phyloP scores from a whole-genome alignment of 1,140 invertebrate genomes.

The Pissodes strobi region DNA sequence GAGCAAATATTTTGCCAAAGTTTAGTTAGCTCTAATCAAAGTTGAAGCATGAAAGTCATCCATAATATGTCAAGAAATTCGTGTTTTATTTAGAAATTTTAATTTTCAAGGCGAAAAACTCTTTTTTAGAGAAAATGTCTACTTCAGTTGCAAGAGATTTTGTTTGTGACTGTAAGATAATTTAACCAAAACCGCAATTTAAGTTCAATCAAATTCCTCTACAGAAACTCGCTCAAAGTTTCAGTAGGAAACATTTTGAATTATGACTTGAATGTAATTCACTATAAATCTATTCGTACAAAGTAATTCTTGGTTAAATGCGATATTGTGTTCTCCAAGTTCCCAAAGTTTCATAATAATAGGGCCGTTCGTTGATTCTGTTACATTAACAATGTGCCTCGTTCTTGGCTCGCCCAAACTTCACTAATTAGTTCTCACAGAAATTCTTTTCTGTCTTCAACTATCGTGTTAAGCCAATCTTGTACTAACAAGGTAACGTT shows the following conservation, averaged over 20 bases:
- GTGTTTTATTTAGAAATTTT: background rate
- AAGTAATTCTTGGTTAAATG: conserved; percentile 12
- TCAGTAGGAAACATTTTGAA: conserved; percentile 6
- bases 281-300: conserved; percentile 3
- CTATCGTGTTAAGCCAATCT: no score
- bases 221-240: background rate
- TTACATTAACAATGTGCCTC: conserved; percentile 2
- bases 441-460: background rate
- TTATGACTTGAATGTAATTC: conserved; percentile 6
- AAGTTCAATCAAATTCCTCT: background rate
- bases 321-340: conserved; percentile 12
- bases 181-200: background rate
- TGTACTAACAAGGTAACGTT: no score
- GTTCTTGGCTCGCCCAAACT: conserved; percentile 5
- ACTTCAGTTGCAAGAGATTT: background rate
- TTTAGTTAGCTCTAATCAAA: no score
- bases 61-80: no score
- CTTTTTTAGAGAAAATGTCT: background rate
- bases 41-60: no score
- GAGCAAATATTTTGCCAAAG: no score
- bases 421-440: conserved; percentile 2
- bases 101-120: background rate
- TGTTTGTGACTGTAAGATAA: background rate
- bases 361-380: background rate
- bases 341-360: conserved; percentile 1